phyloP scores from a whole-genome alignment of 2,888 invertebrate species.

The Alloscopus bannaensis region DNA sequence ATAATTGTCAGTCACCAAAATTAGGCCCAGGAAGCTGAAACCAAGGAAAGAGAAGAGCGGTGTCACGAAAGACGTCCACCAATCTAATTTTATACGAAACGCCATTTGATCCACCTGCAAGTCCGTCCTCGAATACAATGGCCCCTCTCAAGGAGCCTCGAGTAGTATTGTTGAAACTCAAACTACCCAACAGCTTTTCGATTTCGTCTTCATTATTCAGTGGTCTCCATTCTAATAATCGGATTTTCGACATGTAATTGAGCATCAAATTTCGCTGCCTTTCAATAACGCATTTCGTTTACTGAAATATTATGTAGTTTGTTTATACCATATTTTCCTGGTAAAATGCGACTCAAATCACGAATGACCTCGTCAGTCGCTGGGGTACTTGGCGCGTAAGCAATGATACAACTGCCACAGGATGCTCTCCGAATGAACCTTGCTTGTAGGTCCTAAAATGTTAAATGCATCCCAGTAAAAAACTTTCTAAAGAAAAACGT shows the following conservation, averaged over 20 bases:
- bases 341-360: conserved; percentile 16
- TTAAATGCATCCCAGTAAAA: too few species aligned
- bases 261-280: too few species aligned
- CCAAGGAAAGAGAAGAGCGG: conserved; percentile 64
- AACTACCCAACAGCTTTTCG: conserved; percentile 60
- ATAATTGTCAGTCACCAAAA: conserved; percentile 36
- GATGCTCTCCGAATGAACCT: too few species aligned
- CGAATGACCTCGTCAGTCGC: conserved; percentile 44
- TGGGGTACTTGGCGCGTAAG: conserved; percentile 58
- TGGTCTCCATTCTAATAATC: conserved; percentile 67
- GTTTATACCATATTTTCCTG: conserved; percentile 27
- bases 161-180: conserved; percentile 56
- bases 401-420: conserved; percentile 62
- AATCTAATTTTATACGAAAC: conserved; percentile 71
- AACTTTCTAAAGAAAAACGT: too few species aligned
- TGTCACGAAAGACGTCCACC: conserved; percentile 58
- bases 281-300: too few species aligned
- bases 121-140: conserved; percentile 68
- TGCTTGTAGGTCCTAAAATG: too few species aligned
- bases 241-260: too few species aligned
- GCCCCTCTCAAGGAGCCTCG: conserved; percentile 60
- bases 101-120: conserved; percentile 10
- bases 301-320: neutral
- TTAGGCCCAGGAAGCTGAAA: conserved; percentile 71
- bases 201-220: conserved; percentile 69